Conservation (phyloP, 2,113 vertebrate species). For the Rousettus leschenaultii region DNA sequence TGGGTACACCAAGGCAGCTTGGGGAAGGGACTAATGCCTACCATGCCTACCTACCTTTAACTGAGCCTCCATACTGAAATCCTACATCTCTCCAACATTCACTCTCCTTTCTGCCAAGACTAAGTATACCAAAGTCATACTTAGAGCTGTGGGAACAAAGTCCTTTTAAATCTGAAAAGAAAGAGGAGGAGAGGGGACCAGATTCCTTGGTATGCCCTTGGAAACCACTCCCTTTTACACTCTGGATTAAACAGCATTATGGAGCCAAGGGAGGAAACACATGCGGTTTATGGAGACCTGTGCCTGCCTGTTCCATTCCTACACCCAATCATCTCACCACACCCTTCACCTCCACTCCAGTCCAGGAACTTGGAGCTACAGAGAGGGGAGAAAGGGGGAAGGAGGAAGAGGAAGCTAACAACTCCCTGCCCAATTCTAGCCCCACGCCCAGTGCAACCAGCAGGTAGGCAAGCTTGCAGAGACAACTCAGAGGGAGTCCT, state of each 20-base stretch:
- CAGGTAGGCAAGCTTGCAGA: slow-evolving; percentile 35
- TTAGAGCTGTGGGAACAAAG: not conserved
- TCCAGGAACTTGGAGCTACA: slow-evolving; percentile 23
- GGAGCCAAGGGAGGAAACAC: slow-evolving; percentile 29
- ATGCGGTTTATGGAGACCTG: slow-evolving; percentile 42
- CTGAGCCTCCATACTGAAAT: not conserved
- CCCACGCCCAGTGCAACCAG: not conserved
- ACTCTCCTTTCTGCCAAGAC: not conserved
- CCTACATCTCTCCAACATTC: not conserved
- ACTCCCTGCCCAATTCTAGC: not conserved
- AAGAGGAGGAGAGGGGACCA: not conserved
- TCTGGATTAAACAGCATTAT: slow-evolving; percentile 46
- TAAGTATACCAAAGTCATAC: not conserved
- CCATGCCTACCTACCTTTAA: not conserved
- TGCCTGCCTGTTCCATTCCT: slow-evolving; percentile 61
- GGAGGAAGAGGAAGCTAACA: slow-evolving; percentile 32
- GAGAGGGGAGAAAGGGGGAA: not conserved
- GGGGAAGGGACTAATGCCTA: not conserved
- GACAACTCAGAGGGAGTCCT: not conserved
- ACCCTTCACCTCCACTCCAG: slow-evolving; percentile 43
- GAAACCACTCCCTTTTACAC: not conserved
- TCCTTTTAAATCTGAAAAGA: slow-evolving; percentile 10
- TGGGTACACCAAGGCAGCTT: not conserved
- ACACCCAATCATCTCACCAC: slow-evolving; percentile 59
- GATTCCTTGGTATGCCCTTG: slow-evolving; percentile 10